phyloP scores from a whole-genome alignment of 2,888 invertebrate genomes.

The Drosophila putrida region DNA sequence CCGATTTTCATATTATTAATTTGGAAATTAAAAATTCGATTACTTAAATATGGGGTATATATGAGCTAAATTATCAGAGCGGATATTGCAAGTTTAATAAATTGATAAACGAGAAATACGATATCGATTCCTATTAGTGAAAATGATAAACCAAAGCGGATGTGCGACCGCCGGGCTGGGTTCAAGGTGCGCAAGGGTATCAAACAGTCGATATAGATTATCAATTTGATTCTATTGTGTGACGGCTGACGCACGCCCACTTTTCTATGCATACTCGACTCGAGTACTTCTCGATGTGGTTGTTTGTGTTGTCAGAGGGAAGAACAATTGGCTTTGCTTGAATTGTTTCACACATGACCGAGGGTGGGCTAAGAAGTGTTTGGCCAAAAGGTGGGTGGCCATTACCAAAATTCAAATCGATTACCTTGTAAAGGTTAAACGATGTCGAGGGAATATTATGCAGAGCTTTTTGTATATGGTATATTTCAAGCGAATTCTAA shows the following conservation, averaged over 20 bases:
- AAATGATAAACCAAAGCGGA: neutral
- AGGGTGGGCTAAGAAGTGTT: too few relatives aligned
- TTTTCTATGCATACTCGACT: slow-evolving; percentile 23
- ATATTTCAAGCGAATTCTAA: too few relatives aligned
- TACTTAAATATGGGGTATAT: neutral
- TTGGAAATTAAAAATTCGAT: neutral
- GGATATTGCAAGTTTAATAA: neutral
- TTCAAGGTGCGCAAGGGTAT: slow-evolving; percentile 34
- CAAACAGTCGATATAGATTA: slow-evolving; percentile 8
- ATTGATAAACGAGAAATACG: neutral
- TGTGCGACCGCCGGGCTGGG: neutral
- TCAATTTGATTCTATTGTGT: neutral
- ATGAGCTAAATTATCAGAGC: neutral
- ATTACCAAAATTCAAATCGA: too few relatives aligned
- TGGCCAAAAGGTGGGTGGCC: too few relatives aligned
- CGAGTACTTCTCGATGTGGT: slow-evolving; percentile 13
- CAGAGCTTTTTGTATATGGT: too few relatives aligned
- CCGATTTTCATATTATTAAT: neutral
- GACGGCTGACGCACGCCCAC: slow-evolving; percentile 48
- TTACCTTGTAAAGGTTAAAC: too few relatives aligned
- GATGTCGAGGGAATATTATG: too few relatives aligned
- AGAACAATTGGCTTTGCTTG: slow-evolving; percentile 2
- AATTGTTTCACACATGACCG: slow-evolving; percentile 1
- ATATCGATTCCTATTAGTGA: neutral
- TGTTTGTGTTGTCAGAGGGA: neutral